Base-by-base conservation (phyloP, 2,888 invertebrate species). In the Eupeodes latifasciatus region DNA sequence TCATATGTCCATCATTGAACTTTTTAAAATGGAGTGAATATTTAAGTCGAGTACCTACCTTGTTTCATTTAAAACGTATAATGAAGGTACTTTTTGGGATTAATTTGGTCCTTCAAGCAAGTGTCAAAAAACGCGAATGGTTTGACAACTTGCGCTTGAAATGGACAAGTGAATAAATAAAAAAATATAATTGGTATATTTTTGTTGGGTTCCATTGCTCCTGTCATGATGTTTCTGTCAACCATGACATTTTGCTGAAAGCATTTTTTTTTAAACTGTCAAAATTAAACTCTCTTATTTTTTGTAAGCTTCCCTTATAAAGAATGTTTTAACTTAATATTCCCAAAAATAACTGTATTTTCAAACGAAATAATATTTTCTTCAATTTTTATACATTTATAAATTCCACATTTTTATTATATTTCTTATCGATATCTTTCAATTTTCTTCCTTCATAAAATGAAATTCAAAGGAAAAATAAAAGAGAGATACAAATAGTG, bases 381-480 rank as follows among this genome's bases (percentile, higher is more conserved):
- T 27, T 27, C 27, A 27, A 27, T 27, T 27, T 27, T 27, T 27
- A 27, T 27, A 27, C 27, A 27, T 27, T 49, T 66, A 57, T 16
- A 44, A 64, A 44, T 62, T 62, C 61, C 19, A 19, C 7, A 40
- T 53, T 53, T 53, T 16, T 2, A 53, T 16, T 6, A 9, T 19
- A 44, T 44, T 10, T 27, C 27, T 27, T 27, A 27, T 44, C 7
- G 44, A 10, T 10, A 55, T 16, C 61, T 81, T 66, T 16, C 36
- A 36, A 47, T 75, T 55, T 40, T 47, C 6, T 27, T 59, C 53
- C 59, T 79, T 77, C 36, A 57, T 62, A 59, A 76, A 72, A 72
- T 72, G 76, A 78, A 74, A 77, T 72, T 80, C 59, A 34, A 27
- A 69, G 53, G 47, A 19, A 67, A 72, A 85, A 36, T n/a, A 53